Conservation (phyloP, 2,888 invertebrate species). For the Chaetogeoica ovagalla region DNA sequence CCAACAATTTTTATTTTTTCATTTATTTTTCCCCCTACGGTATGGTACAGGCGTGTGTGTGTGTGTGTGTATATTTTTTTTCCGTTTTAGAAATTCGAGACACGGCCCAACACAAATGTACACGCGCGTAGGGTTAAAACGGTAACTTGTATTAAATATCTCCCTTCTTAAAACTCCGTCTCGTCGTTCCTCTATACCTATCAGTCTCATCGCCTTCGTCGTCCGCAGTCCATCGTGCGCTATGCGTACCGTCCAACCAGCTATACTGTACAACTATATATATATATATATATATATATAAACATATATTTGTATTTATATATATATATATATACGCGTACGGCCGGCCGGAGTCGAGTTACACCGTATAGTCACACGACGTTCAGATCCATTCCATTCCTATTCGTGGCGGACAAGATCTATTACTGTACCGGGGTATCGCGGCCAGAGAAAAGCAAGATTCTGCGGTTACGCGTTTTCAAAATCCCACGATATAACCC, state of each 20-base stretch:
- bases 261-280: too few relatives aligned
- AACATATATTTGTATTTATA: too few relatives aligned
- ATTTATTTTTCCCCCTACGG: background rate
- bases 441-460: constrained; percentile 41
- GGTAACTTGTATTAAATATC: constrained; percentile 50
- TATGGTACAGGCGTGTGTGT: too few relatives aligned
- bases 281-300: too few relatives aligned
- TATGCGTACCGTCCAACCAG: constrained; percentile 42
- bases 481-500: constrained; percentile 50
- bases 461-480: constrained; percentile 51
- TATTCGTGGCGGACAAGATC: constrained; percentile 48
- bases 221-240: constrained; percentile 43
- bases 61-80: too few relatives aligned
- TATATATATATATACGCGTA: too few relatives aligned
- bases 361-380: constrained; percentile 52
- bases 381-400: constrained; percentile 50
- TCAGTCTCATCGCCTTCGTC: constrained; percentile 15
- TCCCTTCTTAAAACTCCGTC: constrained; percentile 16
- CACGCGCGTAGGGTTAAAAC: constrained; percentile 40
- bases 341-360: constrained; percentile 38
- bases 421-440: constrained; percentile 41
- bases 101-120: constrained; percentile 36
- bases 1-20: background rate
- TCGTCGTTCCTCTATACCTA: background rate
- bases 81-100: constrained; percentile 37